These are phyloP conservation scores for Lichenostomus cassidix DNA, from an alignment of 2,113 vertebrate genomes.

Conservation along the genomic window DNA sequence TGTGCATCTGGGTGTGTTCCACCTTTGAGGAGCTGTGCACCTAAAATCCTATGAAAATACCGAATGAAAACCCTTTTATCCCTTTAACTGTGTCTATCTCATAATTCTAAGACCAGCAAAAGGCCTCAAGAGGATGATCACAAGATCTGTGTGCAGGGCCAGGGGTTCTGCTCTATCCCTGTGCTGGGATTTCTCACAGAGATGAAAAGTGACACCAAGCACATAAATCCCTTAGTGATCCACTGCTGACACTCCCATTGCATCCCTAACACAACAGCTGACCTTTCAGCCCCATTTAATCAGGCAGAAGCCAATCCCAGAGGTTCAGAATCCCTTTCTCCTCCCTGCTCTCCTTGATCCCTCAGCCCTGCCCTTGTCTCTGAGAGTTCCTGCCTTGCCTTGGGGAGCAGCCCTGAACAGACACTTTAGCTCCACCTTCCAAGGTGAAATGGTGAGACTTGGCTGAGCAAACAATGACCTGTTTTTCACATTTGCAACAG, in stretches of 20 bases:
- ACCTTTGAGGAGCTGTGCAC: too few relatives aligned
- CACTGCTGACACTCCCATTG: neutral
- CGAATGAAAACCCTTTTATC: too few relatives aligned
- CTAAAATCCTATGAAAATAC: too few relatives aligned
- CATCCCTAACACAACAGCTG: neutral
- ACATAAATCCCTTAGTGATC: neutral
- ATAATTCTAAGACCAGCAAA: too few relatives aligned
- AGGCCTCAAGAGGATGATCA: too few relatives aligned
- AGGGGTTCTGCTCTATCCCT: accelerated
- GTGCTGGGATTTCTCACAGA: neutral
- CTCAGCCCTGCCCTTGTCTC: accelerated
- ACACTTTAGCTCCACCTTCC: neutral
- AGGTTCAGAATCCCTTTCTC: neutral
- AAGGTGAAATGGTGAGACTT: neutral
- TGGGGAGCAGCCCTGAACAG: neutral
- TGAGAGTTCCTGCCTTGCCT: neutral
- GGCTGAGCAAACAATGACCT: too few relatives aligned
- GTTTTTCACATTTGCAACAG: neutral
- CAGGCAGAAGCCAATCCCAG: neutral
- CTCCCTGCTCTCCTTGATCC: neutral
- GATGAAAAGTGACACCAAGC: neutral
- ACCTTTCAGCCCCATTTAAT: neutral
- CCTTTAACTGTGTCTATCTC: too few relatives aligned
- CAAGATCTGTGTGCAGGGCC: neutral
- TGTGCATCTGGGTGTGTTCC: too few relatives aligned